phyloP scores from a whole-genome alignment of 2,797 vertebrate genomes.

The Salarias fasciatus region DNA sequence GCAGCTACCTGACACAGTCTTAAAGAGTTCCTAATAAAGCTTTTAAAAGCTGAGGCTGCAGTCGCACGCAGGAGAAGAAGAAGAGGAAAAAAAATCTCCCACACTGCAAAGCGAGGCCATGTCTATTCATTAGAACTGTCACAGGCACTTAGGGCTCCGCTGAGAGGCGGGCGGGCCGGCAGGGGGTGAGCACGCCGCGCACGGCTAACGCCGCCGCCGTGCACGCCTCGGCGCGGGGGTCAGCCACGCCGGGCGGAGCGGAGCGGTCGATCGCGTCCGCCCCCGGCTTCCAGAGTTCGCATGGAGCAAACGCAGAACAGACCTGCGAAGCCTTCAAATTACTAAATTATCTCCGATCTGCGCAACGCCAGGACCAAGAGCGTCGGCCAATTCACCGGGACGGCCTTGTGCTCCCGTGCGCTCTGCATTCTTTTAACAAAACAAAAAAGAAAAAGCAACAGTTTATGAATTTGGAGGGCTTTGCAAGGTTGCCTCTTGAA shows the following conservation, averaged over 20 bases:
- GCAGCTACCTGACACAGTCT: constrained; percentile 37
- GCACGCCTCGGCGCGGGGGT: constrained; percentile 65
- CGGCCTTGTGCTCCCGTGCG: constrained; percentile 51
- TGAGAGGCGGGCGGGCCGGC: constrained; percentile 76
- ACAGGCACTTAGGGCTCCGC: constrained; percentile 89
- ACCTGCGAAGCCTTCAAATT: not conserved
- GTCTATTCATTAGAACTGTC: constrained; percentile 92
- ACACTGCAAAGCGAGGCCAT: constrained; percentile 77
- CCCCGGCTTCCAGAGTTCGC: too few species aligned
- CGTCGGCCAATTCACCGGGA: constrained; percentile 39
- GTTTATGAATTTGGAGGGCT: constrained; percentile 7
- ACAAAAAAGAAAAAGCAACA: constrained; percentile 3
- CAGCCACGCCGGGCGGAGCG: constrained; percentile 71
- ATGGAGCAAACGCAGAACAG: not conserved
- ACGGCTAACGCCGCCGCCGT: constrained; percentile 70
- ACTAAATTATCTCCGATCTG: constrained; percentile 3
- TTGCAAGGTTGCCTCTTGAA: constrained; percentile 24
- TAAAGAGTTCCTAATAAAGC: constrained; percentile 78
- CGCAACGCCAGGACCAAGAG: not conserved
- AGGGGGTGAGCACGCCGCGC: constrained; percentile 69
- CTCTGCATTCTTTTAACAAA: constrained; percentile 26
- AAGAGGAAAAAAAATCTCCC: constrained; percentile 61
- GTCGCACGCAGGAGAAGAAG: constrained; percentile 61
- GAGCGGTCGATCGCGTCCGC: too few species aligned
- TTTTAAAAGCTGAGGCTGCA: constrained; percentile 87